Evolutionary conservation across 2,888 invertebrate species (phyloP).

Genomic region (Myathropa florea): DNA sequence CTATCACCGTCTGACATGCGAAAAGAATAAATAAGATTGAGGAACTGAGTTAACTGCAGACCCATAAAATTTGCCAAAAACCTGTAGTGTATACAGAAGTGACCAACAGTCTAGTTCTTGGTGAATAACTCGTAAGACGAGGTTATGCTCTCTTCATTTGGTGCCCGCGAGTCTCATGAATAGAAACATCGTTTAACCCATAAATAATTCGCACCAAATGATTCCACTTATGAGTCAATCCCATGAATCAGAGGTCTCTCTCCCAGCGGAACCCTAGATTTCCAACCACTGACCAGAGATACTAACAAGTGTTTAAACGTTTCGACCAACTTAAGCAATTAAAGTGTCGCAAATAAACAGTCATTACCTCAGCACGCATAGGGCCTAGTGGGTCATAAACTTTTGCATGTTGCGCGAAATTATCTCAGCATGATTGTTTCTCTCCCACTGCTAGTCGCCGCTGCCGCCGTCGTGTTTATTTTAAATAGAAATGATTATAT

Average conservation of each 20-base stretch:
- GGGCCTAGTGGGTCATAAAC: not conserved
- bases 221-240: not conserved
- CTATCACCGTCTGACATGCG: not conserved
- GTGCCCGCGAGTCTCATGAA: not conserved
- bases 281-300: not conserved
- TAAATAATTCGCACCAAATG: not conserved
- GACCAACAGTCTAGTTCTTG: too few relatives aligned
- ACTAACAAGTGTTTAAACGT: not conserved
- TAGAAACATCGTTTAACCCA: not conserved
- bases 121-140: not conserved
- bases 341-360: not conserved
- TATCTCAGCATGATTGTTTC: constrained; percentile 4
- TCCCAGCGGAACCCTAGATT: not conserved
- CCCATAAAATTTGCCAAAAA: not conserved
- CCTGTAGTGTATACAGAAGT: not conserved
- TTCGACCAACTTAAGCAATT: not conserved
- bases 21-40: not conserved
- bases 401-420: constrained; percentile 7
- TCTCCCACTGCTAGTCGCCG: constrained; percentile 24
- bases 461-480: constrained; percentile 5
- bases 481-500: constrained; percentile 51
- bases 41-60: not conserved
- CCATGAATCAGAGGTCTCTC: not conserved
- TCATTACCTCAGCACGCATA: constrained; percentile 8
- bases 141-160: not conserved